Evolutionary conservation across 2,797 vertebrate species (phyloP).

Genomic region (Esox masquinongy): DNA sequence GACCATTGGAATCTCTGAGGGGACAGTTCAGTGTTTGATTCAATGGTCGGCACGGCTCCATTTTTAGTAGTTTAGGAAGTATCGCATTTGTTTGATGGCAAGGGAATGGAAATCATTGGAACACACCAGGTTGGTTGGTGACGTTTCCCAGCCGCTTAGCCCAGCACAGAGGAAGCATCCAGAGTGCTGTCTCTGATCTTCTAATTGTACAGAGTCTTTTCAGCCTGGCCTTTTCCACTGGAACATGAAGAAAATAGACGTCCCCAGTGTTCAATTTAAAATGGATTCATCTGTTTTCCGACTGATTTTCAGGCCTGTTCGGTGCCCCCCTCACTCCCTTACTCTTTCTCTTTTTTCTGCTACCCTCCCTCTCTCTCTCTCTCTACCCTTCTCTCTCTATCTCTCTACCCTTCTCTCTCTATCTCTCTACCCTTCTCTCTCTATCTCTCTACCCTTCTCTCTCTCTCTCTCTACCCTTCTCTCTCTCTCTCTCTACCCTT

Average conservation of each 20-base stretch:
- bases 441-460: background rate
- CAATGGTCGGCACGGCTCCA: background rate
- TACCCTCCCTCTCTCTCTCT: background rate
- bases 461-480: background rate
- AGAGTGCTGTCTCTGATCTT: conserved; percentile 31
- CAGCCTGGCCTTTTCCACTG: conserved; percentile 39
- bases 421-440: background rate
- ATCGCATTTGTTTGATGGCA: conserved; percentile 15
- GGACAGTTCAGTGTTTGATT: background rate
- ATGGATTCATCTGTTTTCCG: conserved; percentile 41
- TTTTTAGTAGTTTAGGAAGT: conserved; percentile 22
- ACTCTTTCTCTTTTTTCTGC: too few species aligned
- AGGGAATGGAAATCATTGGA: background rate
- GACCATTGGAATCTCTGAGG: background rate
- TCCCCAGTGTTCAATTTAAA: conserved; percentile 41
- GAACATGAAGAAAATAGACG: conserved; percentile 36
- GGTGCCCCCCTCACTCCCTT: background rate
- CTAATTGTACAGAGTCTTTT: conserved; percentile 32
- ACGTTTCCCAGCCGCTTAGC: background rate
- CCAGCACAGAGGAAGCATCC: conserved; percentile 25
- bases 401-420: background rate
- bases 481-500: background rate
- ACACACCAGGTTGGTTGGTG: conserved; percentile 19
- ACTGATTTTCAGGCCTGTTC: conserved; percentile 25
- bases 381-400: conserved; percentile 5